Evolutionary conservation across 2,888 invertebrate species (phyloP).

Genomic region (Trissolcus brochymenae): DNA sequence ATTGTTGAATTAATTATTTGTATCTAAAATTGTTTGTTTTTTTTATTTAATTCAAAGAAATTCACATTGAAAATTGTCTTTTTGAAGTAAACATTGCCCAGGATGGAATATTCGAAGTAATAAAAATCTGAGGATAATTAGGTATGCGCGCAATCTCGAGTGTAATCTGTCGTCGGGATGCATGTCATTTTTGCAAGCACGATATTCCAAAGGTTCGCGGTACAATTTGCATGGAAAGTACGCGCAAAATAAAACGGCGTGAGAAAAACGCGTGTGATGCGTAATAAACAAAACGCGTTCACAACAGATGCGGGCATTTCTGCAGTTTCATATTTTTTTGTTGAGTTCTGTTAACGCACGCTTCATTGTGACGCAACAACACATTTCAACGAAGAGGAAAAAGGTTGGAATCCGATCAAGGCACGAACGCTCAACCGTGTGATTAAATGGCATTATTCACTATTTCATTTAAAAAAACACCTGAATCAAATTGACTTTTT

Average conservation of each 20-base stretch:
- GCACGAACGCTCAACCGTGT: slow-evolving; percentile 4
- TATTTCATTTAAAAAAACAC: no score
- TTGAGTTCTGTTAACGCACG: slow-evolving; percentile 8
- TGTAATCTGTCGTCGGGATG: slow-evolving; percentile 10
- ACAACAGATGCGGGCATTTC: neutral
- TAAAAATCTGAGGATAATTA: no score
- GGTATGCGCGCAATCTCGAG: slow-evolving; percentile 9
- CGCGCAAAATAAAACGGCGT: slow-evolving; percentile 15
- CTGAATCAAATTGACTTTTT: no score
- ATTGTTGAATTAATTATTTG: no score
- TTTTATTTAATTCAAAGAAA: no score
- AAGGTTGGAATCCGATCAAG: slow-evolving; percentile 12
- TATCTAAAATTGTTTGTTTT: no score
- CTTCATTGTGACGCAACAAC: slow-evolving; percentile 21
- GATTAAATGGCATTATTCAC: no score
- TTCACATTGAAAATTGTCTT: neutral
- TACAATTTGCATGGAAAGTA: slow-evolving; percentile 17
- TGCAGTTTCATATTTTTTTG: slow-evolving; percentile 6
- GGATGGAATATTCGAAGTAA: no score
- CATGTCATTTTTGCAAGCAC: slow-evolving; percentile 17
- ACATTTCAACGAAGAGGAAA: neutral
- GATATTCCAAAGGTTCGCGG: slow-evolving; percentile 12
- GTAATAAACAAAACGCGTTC: no score
- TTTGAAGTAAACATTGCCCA: no score
- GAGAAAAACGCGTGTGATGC: slow-evolving; percentile 9